Percentiles rank a stretch among this genome's conserved stretches.
phyloP scores from a whole-genome alignment of 2,113 vertebrate species.

The Melanocharis versteri region DNA sequence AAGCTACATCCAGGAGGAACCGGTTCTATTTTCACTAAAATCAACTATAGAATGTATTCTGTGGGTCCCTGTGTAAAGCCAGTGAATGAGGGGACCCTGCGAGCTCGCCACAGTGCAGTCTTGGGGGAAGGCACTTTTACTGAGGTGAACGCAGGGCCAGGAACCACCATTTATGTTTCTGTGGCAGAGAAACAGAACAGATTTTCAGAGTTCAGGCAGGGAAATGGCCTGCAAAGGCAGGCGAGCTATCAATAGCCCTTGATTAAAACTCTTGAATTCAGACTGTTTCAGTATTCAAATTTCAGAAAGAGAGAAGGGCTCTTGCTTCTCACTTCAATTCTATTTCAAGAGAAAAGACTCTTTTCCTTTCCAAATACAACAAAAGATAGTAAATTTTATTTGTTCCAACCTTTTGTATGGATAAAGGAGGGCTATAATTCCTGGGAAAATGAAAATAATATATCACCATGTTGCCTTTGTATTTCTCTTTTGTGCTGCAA shows the following conservation, averaged over 20 bases:
- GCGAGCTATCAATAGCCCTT: background rate
- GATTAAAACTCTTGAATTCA: background rate
- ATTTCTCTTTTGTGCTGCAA: background rate
- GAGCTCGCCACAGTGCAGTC: background rate
- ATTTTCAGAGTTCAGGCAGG: background rate
- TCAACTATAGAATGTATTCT: background rate
- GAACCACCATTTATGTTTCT: background rate
- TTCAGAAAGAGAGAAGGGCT: background rate
- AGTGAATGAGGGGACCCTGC: background rate
- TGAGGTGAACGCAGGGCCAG: background rate
- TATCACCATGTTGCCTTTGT: background rate
- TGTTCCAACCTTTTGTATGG: background rate
- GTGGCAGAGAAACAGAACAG: background rate
- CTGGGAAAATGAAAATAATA: background rate
- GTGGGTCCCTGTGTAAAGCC: background rate
- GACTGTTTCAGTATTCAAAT: background rate
- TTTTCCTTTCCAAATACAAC: background rate
- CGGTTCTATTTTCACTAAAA: background rate
- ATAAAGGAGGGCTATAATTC: background rate
- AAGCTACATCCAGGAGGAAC: background rate
- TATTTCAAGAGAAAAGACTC: background rate
- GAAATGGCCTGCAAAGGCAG: background rate
- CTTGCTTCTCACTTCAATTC: background rate
- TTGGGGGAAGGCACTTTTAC: background rate
- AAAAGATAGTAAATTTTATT: conserved; percentile 2